These are phyloP conservation scores for Python bivittatus DNA, from an alignment of 2,113 vertebrate species.

Conservation along the genomic window DNA sequence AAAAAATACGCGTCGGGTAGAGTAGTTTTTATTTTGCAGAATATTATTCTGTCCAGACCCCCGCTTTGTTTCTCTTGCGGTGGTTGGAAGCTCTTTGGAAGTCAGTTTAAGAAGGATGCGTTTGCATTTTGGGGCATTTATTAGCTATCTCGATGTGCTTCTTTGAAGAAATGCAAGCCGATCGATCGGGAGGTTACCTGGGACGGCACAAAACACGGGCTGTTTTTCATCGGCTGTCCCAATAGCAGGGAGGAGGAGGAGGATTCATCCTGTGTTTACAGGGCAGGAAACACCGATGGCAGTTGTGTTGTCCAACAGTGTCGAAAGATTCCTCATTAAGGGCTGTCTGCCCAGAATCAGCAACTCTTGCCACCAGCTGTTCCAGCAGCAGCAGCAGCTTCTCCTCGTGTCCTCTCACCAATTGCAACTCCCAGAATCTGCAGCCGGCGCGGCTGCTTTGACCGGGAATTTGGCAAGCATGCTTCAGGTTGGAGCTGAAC, in stretches of 20 bases:
- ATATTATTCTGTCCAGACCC: neutral
- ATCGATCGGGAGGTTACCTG: neutral
- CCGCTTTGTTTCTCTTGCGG: neutral
- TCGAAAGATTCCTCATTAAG: fast-evolving
- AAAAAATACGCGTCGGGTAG: neutral
- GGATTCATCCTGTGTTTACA: neutral
- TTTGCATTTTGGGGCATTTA: neutral
- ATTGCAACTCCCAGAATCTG: neutral
- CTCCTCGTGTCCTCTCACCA: too few species aligned
- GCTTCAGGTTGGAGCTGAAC: neutral
- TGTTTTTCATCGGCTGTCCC: neutral
- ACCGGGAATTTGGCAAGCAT: neutral
- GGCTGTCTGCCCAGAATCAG: fast-evolving
- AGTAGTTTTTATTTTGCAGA: neutral
- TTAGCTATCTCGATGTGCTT: neutral
- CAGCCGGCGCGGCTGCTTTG: neutral
- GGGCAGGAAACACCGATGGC: neutral
- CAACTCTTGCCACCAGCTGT: neutral
- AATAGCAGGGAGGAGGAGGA: fast-evolving
- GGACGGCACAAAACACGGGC: neutral
- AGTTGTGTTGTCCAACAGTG: neutral
- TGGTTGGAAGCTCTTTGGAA: neutral
- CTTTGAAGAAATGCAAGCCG: neutral
- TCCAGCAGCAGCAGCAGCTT: too few species aligned
- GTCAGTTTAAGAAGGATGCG: neutral